These are phyloP conservation scores for Ictidomys tridecemlineatus DNA, from an alignment of 2,113 vertebrate genomes.

Conservation along the genomic window DNA sequence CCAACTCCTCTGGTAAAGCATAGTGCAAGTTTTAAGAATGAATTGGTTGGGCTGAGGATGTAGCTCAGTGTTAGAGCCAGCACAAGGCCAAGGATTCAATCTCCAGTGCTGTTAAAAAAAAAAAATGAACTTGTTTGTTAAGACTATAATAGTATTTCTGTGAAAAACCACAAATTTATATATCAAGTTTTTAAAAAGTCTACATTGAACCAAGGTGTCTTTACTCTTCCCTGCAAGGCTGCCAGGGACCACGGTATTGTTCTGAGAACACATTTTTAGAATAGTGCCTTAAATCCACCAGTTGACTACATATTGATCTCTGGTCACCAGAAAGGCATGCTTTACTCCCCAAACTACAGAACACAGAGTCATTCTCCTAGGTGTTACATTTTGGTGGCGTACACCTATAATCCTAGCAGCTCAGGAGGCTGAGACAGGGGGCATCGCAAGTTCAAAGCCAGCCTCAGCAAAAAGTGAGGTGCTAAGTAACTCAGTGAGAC, in stretches of 20 bases:
- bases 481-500: no score
- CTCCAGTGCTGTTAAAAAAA: not conserved
- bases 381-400: not conserved
- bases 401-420: no score
- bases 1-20: not conserved
- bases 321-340: not conserved
- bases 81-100: no score
- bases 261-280: not conserved
- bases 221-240: not conserved
- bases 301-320: not conserved
- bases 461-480: no score
- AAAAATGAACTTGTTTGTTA: not conserved
- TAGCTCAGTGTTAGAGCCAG: no score
- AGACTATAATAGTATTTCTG: not conserved
- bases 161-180: not conserved
- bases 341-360: not conserved
- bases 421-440: no score
- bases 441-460: no score
- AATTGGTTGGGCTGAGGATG: not conserved
- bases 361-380: not conserved
- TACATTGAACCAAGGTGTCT: not conserved
- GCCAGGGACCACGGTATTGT: not conserved
- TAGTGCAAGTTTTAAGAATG: not conserved
- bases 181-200: constrained; percentile 32
- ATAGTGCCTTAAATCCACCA: not conserved